A percentile compares a stretch with the other conserved stretches of the same genome.
phyloP scores from a whole-genome alignment of 1,140 invertebrate species.

The Lepidurus packardi region DNA sequence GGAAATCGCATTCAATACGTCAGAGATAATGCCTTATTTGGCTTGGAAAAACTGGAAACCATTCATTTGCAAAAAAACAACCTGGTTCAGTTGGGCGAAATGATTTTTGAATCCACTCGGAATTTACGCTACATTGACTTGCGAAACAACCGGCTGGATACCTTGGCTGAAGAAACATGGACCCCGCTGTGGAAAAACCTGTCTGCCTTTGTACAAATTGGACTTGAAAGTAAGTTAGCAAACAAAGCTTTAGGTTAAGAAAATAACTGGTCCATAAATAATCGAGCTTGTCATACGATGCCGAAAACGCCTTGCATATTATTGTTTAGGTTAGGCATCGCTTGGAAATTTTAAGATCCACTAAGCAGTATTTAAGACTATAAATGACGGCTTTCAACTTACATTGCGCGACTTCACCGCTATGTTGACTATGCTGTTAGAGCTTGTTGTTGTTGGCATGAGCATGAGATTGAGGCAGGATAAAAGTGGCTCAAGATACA shows the following conservation, averaged over 20 bases:
- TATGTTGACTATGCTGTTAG: too few species aligned
- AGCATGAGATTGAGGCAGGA: too few species aligned
- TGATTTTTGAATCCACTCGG: slow-evolving; percentile 58
- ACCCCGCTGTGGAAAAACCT: slow-evolving; percentile 64
- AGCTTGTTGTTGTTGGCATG: too few species aligned
- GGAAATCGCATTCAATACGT: slow-evolving; percentile 63
- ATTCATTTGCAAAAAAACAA: slow-evolving; percentile 66
- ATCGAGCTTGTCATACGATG: neutral
- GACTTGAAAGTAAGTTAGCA: neutral
- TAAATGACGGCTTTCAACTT: too few species aligned
- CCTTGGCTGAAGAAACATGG: slow-evolving; percentile 64
- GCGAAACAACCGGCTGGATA: slow-evolving; percentile 62
- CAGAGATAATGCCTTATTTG: slow-evolving; percentile 62
- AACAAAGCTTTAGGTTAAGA: neutral
- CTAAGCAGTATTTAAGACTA: too few species aligned
- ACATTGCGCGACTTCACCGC: too few species aligned
- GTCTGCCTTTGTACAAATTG: neutral
- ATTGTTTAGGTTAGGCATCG: neutral
- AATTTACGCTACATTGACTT: slow-evolving; percentile 63
- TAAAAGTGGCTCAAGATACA: too few species aligned
- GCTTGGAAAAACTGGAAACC: slow-evolving; percentile 58
- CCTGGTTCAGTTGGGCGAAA: slow-evolving; percentile 56
- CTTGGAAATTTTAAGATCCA: too few species aligned
- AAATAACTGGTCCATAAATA: neutral
- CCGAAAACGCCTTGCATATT: neutral